These are phyloP conservation scores for Trichogramma evanescens DNA, from an alignment of 2,888 invertebrate genomes.

Conservation along the genomic window DNA sequence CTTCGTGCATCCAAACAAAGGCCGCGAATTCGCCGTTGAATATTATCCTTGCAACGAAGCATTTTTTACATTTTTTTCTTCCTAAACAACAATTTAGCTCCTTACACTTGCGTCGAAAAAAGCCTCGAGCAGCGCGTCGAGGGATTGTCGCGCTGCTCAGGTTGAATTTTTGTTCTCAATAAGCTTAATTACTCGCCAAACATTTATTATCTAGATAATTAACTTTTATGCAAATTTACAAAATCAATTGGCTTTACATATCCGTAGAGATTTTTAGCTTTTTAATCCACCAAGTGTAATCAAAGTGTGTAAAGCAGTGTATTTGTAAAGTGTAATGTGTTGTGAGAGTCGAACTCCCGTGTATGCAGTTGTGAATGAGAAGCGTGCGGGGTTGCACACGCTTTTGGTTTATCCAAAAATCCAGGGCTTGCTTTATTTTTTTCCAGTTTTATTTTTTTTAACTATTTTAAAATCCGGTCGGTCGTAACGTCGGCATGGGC, in stretches of 20 bases:
- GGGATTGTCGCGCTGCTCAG: constrained; percentile 1
- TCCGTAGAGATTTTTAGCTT: constrained; percentile 43
- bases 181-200: constrained; percentile 18
- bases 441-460: constrained; percentile 19
- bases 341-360: constrained; percentile 31
- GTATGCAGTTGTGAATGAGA: constrained; percentile 31
- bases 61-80: constrained; percentile 13
- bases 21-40: constrained; percentile 36
- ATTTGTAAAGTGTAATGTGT: constrained; percentile 26
- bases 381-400: constrained; percentile 42
- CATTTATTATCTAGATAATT: constrained; percentile 11
- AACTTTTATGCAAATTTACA: constrained; percentile 41
- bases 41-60: constrained; percentile 18
- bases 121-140: constrained; percentile 1
- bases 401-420: constrained; percentile 29
- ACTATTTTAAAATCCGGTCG: constrained; percentile 17
- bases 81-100: constrained; percentile 10
- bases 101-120: constrained; percentile 7
- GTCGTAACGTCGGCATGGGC: constrained; percentile 24
- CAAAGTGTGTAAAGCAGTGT: constrained; percentile 29
- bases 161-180: not conserved
- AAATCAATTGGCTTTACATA: constrained; percentile 49
- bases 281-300: constrained; percentile 23
- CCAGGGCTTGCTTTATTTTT: constrained; percentile 38
- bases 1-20: constrained; percentile 41